Percentiles rank a stretch among this genome's conserved stretches.
Evolutionary conservation across 2,888 invertebrate species (phyloP).

Genomic region (Drosophila demipolita): DNA sequence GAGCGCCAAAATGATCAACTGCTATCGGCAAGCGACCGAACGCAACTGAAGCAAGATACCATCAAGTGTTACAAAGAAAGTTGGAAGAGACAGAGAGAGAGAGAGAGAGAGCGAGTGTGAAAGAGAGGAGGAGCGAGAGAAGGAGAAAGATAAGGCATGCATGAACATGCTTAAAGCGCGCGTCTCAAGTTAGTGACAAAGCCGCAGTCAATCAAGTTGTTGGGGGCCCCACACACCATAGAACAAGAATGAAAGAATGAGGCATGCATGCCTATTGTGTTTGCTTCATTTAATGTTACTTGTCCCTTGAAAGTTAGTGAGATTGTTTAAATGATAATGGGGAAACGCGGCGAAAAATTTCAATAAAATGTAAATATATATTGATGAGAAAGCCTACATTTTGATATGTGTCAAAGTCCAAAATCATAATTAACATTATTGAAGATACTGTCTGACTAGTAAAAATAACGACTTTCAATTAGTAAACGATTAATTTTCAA

Average conservation of each 20-base stretch:
- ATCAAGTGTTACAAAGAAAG: slow-evolving; percentile 40
- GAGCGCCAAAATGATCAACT: slow-evolving; percentile 18
- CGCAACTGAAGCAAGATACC: slow-evolving; percentile 46
- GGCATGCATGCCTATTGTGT: background rate
- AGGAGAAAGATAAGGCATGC: background rate
- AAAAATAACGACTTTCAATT: background rate
- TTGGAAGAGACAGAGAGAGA: slow-evolving; percentile 1
- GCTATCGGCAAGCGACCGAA: slow-evolving; percentile 39
- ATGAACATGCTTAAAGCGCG: background rate
- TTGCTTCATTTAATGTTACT: background rate
- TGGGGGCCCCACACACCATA: background rate
- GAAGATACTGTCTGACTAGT: background rate
- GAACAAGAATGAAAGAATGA: background rate
- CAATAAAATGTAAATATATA: background rate
- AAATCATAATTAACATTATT: background rate
- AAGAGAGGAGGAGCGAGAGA: background rate
- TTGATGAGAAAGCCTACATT: background rate
- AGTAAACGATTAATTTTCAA: background rate
- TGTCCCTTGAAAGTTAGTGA: background rate
- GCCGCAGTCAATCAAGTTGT: slow-evolving; percentile 21
- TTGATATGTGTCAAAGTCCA: background rate
- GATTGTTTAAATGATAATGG: background rate
- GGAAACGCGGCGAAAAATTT: background rate
- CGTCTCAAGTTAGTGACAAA: slow-evolving; percentile 14
- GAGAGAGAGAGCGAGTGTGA: slow-evolving; percentile 3